phyloP scores from a whole-genome alignment of 2,888 invertebrate species.

The Aleiodes alternator region DNA sequence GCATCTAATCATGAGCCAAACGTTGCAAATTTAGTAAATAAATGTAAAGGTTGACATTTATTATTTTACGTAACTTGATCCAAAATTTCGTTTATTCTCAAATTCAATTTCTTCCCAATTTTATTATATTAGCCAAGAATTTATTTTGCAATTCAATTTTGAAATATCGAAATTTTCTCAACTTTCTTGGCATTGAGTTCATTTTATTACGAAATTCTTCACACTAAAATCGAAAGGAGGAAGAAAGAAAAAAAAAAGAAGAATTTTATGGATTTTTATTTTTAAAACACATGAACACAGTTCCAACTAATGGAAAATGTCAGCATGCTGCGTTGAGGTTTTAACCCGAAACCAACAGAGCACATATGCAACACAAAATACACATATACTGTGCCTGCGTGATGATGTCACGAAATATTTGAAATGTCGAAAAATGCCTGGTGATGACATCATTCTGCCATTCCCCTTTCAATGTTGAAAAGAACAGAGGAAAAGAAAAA shows the following conservation, averaged over 20 bases:
- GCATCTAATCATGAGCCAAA: no score
- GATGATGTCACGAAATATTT: conserved; percentile 41
- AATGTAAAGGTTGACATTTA: no score
- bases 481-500: background rate
- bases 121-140: no score
- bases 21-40: no score
- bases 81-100: background rate
- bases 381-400: background rate
- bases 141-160: background rate
- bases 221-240: background rate
- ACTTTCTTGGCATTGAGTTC: background rate
- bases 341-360: background rate
- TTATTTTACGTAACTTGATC: no score
- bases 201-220: conserved; percentile 2
- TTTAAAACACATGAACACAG: conserved; percentile 18
- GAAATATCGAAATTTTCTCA: no score
- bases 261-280: conserved; percentile 9
- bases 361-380: conserved; percentile 5
- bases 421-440: conserved; percentile 32
- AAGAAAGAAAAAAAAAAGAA: background rate
- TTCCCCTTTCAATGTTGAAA: conserved; percentile 9
- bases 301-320: conserved; percentile 30
- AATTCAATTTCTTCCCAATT: background rate
- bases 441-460: conserved; percentile 38
- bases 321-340: conserved; percentile 21